Conservation (phyloP, 1,140 invertebrate genomes). For the Bombus waltoni region DNA sequence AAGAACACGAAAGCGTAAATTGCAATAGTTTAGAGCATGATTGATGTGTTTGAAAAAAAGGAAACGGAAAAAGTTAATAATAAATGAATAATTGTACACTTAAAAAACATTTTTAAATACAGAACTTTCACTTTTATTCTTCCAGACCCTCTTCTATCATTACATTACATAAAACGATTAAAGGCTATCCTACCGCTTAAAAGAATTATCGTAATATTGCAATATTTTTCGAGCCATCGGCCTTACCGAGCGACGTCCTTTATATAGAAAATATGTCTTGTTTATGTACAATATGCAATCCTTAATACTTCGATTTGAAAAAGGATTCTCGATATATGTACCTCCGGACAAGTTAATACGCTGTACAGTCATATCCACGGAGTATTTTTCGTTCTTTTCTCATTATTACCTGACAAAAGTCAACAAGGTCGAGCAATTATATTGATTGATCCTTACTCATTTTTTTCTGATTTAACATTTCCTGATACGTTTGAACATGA, state of each 20-base stretch:
- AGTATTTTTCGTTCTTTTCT: slow-evolving; percentile 72
- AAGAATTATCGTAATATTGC: slow-evolving; percentile 84
- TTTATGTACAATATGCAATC: slow-evolving; percentile 83
- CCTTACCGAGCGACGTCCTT: slow-evolving; percentile 80
- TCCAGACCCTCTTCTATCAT: slow-evolving; percentile 82
- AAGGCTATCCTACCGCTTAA: slow-evolving; percentile 83
- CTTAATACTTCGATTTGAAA: slow-evolving; percentile 80
- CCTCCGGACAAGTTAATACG: slow-evolving; percentile 78
- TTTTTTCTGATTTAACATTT: not conserved
- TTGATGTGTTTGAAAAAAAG: slow-evolving; percentile 25
- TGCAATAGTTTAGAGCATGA: slow-evolving; percentile 19
- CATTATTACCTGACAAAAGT: slow-evolving; percentile 59
- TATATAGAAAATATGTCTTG: slow-evolving; percentile 84
- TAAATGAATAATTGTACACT: slow-evolving; percentile 52
- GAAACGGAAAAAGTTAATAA: not conserved
- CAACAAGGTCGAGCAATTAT: slow-evolving; percentile 54
- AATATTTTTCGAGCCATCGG: slow-evolving; percentile 81
- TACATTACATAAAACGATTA: slow-evolving; percentile 84
- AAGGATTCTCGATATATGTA: slow-evolving; percentile 80
- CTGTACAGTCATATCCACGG: slow-evolving; percentile 81
- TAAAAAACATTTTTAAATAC: slow-evolving; percentile 75
- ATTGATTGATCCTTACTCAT: slow-evolving; percentile 10
- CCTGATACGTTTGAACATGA: slow-evolving; percentile 2
- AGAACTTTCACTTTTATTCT: slow-evolving; percentile 83
- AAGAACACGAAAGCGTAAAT: slow-evolving; percentile 32